Evolutionary conservation across 2,113 vertebrate species (phyloP).

Genomic region (Eleginops maclovinus): DNA sequence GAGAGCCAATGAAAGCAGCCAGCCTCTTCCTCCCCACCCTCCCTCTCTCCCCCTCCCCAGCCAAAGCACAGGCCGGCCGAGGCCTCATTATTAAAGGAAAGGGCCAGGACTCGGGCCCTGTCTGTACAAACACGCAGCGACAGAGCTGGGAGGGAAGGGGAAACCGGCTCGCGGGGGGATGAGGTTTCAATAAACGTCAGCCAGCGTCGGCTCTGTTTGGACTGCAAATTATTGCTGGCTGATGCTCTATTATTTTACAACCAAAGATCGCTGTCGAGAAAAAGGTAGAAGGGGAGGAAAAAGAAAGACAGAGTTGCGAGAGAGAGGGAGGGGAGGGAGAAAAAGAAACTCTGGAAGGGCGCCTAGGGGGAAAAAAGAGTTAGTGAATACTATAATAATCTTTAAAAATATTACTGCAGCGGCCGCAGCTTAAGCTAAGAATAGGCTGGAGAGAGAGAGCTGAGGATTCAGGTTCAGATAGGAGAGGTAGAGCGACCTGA

Average conservation of each 20-base stretch:
- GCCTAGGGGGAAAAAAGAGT: conserved; percentile 88
- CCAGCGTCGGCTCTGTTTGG: conserved; percentile 95
- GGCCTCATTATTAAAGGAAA: conserved; percentile 94
- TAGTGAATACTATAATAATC: conserved; percentile 89
- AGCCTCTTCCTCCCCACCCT: conserved; percentile 70
- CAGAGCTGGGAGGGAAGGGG: conserved; percentile 84
- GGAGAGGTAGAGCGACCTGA: conserved; percentile 38
- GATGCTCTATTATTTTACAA: conserved; percentile 96
- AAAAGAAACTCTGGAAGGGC: conserved; percentile 80
- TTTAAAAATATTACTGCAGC: conserved; percentile 82
- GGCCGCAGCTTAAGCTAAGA: conserved; percentile 81
- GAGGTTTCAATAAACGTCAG: conserved; percentile 99
- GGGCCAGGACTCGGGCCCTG: conserved; percentile 91
- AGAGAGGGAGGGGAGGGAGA: conserved; percentile 54
- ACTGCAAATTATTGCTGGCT: conserved; percentile 99
- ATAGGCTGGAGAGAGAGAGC: conserved; percentile 77
- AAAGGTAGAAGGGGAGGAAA: conserved; percentile 82
- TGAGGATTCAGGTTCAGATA: conserved; percentile 66
- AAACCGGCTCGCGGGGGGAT: conserved; percentile 89
- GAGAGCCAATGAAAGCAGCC: conserved; percentile 68
- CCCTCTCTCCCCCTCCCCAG: conserved; percentile 80
- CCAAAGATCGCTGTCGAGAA: conserved; percentile 91
- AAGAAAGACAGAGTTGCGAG: conserved; percentile 81
- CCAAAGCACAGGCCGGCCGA: conserved; percentile 89
- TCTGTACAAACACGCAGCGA: conserved; percentile 91